phyloP scores from a whole-genome alignment of 1,140 invertebrate genomes.

The Pogonomyrmex californicus region DNA sequence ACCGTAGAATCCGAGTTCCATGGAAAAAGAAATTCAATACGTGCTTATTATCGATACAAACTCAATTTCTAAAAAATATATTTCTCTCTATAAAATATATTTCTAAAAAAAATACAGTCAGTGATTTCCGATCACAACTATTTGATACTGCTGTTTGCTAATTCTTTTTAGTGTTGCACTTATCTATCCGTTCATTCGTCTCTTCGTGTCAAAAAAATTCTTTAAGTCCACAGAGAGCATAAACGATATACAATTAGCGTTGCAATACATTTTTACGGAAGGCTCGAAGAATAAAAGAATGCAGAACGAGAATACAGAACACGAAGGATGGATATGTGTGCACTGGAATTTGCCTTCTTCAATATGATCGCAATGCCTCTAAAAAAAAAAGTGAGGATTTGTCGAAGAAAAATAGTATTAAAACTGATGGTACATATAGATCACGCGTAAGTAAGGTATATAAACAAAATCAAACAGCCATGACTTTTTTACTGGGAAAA shows the following conservation, averaged over 20 bases:
- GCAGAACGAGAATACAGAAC: not conserved
- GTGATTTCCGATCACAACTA: not conserved
- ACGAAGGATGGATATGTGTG: not conserved
- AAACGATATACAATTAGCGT: constrained; percentile 80
- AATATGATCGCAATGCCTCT: constrained; percentile 15
- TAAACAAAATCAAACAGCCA: constrained; percentile 65
- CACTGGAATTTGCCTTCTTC: not conserved
- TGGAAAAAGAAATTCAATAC: not conserved
- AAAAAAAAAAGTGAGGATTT: constrained; percentile 32
- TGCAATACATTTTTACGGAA: constrained; percentile 71
- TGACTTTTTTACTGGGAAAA: constrained; percentile 15
- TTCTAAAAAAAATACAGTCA: no score
- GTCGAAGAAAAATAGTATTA: not conserved
- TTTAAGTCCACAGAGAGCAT: constrained; percentile 69
- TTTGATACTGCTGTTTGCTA: not conserved
- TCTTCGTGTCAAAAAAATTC: constrained; percentile 38
- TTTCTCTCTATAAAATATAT: no score
- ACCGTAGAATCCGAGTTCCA: no score
- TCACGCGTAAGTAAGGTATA: constrained; percentile 65
- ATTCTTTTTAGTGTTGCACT: not conserved
- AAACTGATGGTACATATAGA: no score
- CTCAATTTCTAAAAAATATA: not conserved
- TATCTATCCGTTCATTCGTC: constrained; percentile 3
- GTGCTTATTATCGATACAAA: not conserved
- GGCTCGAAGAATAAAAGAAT: constrained; percentile 28